Percentiles rank a stretch among this genome's conserved stretches.
Evolutionary conservation across 2,113 vertebrate genomes (phyloP).

Genomic region (Corvus moneduloides): DNA sequence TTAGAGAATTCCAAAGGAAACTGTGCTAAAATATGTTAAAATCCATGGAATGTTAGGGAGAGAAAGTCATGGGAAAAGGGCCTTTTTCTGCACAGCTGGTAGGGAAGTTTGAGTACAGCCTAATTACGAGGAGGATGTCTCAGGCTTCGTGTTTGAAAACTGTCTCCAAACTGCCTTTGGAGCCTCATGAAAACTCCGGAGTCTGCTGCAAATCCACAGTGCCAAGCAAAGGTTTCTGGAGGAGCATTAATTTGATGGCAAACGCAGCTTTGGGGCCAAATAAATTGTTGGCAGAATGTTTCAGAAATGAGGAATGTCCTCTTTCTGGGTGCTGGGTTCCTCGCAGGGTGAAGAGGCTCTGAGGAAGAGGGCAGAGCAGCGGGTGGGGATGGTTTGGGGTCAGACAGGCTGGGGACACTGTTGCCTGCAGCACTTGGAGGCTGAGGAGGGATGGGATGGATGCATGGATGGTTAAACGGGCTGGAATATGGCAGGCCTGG

Average conservation of each 20-base stretch:
- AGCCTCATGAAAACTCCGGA: not conserved
- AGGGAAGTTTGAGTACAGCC: not conserved
- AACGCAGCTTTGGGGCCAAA: not conserved
- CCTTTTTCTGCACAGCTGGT: not conserved
- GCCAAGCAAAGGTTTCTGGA: not conserved
- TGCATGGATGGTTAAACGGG: accelerated
- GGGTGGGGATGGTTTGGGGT: not conserved
- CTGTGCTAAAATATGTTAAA: not conserved
- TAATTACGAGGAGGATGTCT: not conserved
- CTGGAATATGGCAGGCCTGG: not conserved
- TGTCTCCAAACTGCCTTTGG: not conserved
- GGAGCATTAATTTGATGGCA: not conserved
- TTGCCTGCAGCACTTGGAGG: not conserved
- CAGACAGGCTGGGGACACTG: not conserved
- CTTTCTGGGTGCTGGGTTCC: not conserved
- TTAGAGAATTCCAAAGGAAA: not conserved
- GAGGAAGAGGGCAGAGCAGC: not conserved
- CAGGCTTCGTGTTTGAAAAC: not conserved
- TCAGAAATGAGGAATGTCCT: not conserved
- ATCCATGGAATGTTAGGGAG: not conserved
- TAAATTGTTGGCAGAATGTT: not conserved
- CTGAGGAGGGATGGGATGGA: not conserved
- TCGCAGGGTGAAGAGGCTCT: not conserved
- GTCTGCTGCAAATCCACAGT: not conserved
- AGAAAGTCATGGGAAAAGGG: not conserved